These are phyloP conservation scores for Lampris incognitus DNA, from an alignment of 2,113 vertebrate species.

Conservation along the genomic window DNA sequence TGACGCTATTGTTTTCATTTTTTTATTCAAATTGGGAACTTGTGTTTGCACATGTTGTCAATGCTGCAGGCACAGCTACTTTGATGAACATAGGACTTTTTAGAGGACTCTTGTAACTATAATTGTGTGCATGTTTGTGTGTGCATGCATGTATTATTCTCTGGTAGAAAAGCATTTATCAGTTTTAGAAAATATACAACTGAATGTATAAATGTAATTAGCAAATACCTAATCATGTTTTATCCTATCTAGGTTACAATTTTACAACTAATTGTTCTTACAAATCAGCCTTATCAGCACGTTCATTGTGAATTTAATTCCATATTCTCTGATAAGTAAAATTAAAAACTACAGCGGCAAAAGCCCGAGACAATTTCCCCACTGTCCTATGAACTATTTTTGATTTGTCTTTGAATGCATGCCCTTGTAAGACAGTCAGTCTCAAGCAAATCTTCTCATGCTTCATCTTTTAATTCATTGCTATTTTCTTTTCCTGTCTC, in stretches of 20 bases:
- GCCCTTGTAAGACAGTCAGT: constrained; percentile 22
- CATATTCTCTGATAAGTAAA: too few relatives aligned
- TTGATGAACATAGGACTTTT: background rate
- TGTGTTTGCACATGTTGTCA: background rate
- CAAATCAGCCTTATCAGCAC: too few relatives aligned
- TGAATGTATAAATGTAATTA: too few relatives aligned
- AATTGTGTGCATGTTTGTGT: background rate
- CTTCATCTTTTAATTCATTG: constrained; percentile 51
- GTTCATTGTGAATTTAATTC: too few relatives aligned
- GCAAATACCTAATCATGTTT: too few relatives aligned
- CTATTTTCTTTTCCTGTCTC: constrained; percentile 39
- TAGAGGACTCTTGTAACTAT: background rate
- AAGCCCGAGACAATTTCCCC: background rate
- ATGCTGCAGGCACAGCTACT: background rate
- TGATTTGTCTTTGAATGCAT: constrained; percentile 18
- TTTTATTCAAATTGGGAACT: too few relatives aligned
- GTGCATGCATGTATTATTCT: too few relatives aligned
- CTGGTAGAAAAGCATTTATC: too few relatives aligned
- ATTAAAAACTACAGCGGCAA: background rate
- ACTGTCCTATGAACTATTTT: background rate
- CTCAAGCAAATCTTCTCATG: constrained; percentile 33
- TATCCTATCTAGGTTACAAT: too few relatives aligned
- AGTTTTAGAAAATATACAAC: too few relatives aligned
- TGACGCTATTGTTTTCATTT: constrained; percentile 15
- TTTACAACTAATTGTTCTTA: too few relatives aligned